These are phyloP conservation scores for Acronicta leporina DNA, from an alignment of 2,888 invertebrate species.

Conservation along the genomic window DNA sequence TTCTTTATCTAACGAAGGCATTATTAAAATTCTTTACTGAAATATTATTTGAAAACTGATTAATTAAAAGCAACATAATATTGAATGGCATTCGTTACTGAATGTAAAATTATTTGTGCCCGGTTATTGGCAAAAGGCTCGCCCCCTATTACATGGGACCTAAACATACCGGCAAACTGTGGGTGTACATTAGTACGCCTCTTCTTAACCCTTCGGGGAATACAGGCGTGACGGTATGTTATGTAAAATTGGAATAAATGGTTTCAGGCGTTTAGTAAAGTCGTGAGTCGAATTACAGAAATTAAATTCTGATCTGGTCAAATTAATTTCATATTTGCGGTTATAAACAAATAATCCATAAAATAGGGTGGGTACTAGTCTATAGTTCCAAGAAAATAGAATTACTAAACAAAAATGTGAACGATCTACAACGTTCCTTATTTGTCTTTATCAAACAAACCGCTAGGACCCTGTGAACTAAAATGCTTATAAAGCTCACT, in stretches of 20 bases:
- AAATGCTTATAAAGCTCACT: constrained; percentile 59
- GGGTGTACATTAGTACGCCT: no score
- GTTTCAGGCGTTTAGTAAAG: neutral
- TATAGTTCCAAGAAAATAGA: neutral
- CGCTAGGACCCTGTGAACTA: constrained; percentile 39
- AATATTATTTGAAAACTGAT: constrained; percentile 29
- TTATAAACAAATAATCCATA: no score
- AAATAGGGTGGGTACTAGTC: no score
- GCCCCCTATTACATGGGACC: no score
- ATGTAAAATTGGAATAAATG: neutral
- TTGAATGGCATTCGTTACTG: neutral
- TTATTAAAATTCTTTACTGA: constrained; percentile 25
- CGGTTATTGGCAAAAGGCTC: no score
- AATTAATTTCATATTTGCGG: no score
- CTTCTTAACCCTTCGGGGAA: no score
- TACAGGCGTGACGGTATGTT: no score
- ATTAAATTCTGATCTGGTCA: neutral
- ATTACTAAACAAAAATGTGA: constrained; percentile 9
- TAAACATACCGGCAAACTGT: no score
- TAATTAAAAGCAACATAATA: constrained; percentile 11
- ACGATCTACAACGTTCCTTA: constrained; percentile 6
- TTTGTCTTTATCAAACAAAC: constrained; percentile 50
- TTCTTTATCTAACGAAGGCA: constrained; percentile 14
- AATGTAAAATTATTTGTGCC: no score
- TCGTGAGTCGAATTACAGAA: neutral